These are phyloP conservation scores for Leptonema lineaticorne DNA, from an alignment of 1,140 invertebrate species.

Conservation along the genomic window DNA sequence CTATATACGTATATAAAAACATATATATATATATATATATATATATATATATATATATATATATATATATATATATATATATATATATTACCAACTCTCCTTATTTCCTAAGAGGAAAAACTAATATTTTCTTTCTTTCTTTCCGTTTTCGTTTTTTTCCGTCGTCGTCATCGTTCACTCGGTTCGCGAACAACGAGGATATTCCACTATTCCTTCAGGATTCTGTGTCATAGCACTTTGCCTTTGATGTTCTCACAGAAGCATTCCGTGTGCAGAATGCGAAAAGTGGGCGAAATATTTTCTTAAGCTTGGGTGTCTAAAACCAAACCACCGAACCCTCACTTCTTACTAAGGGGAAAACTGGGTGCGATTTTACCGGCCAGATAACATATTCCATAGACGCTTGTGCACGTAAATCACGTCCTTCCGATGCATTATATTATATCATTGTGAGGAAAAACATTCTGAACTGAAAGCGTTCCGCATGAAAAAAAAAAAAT, in stretches of 20 bases:
- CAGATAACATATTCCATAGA: background rate
- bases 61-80: background rate
- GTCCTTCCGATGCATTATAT: background rate
- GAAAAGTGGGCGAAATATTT: background rate
- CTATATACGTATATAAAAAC: background rate
- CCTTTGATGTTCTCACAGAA: constrained; percentile 7
- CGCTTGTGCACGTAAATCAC: background rate
- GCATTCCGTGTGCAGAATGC: constrained; percentile 10
- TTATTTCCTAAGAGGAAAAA: background rate
- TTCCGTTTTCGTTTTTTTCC: no score
- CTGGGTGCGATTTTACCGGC: background rate
- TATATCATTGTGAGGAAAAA: background rate
- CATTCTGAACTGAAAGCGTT: background rate
- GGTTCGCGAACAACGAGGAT: no score
- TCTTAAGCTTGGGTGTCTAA: background rate
- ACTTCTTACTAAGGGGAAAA: background rate
- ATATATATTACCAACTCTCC: background rate
- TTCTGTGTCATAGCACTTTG: background rate
- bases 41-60: background rate
- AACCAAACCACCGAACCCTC: background rate
- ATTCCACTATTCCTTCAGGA: background rate
- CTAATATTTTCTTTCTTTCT: no score
- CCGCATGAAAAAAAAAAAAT: background rate
- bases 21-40: background rate
- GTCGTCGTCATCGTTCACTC: no score